These are phyloP conservation scores for Cylas formicarius DNA, from an alignment of 1,140 invertebrate genomes.

Conservation along the genomic window DNA sequence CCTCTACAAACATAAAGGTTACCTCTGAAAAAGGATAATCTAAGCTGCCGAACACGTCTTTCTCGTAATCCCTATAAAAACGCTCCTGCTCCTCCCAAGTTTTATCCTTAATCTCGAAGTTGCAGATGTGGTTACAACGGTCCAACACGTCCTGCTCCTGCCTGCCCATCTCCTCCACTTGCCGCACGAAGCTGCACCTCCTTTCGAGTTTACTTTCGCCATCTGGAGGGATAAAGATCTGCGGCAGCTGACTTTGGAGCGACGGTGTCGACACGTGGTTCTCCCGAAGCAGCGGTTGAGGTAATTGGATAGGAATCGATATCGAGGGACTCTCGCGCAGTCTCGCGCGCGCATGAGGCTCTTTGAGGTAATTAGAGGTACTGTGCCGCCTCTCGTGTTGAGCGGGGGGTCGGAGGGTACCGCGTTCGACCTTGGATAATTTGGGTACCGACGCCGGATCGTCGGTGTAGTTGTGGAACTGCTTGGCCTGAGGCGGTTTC, in stretches of 20 bases:
- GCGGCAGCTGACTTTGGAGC: conserved; percentile 36
- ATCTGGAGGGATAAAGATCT: conserved; percentile 36
- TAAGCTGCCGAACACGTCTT: conserved; percentile 36
- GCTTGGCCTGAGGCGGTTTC: conserved; percentile 44
- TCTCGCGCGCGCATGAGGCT: conserved; percentile 31
- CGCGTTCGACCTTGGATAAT: conserved; percentile 36
- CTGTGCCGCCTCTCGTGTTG: conserved; percentile 36
- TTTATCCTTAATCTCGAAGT: conserved; percentile 40
- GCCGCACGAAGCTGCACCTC: conserved; percentile 40
- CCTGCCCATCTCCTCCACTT: conserved; percentile 39
- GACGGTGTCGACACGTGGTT: conserved; percentile 17
- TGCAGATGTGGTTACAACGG: conserved; percentile 39
- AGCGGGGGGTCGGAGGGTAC: conserved; percentile 31
- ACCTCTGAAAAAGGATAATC: conserved; percentile 43
- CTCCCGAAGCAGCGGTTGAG: conserved; percentile 23
- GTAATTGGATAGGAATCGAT: conserved; percentile 35
- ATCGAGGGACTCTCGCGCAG: conserved; percentile 40
- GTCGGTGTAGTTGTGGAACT: conserved; percentile 47
- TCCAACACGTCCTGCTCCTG: conserved; percentile 34
- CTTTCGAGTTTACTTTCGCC: conserved; percentile 34
- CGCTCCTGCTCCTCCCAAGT: conserved; percentile 33
- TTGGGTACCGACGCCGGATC: conserved; percentile 31
- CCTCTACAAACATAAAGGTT: no score
- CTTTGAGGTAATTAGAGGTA: conserved; percentile 40
- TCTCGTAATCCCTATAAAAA: conserved; percentile 35